Evolutionary conservation across 1,140 invertebrate species (phyloP), one percentile per base, ranked within the genome.

Genomic region (Bombus superbus): DNA sequence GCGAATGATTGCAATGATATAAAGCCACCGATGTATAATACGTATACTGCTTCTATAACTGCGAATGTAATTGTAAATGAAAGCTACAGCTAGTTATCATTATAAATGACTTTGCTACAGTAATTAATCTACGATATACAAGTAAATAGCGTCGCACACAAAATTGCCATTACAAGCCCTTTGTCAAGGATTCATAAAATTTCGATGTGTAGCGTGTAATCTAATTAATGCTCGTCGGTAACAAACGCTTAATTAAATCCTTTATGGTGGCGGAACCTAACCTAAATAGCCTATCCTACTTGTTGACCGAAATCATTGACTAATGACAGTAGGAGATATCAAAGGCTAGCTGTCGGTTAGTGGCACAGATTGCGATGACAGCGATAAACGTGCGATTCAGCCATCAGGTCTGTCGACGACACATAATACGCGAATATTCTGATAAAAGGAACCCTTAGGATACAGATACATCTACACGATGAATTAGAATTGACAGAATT

Each of bases 341-440:
- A 71, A 74, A 72, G 13, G 53, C 13, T 11, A 71, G 62, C 38
- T 44, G 53, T 53, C 85, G 28, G 6, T 47, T 32, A 3, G 8
- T 28, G 28, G 10, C 35, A 15, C 42, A 3, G n/a, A 75, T 66
- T 9, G 35, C 38, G 47, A 47, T 69, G 62, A 69, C 72, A 69
- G 64, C 57, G 42, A 86, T 86, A 71, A 84, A 53, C 38, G 38
- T 44, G 25, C 59, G n/a, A 62, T 87, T 82, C 73, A 68, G 87
- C 86, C 82, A 79, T 90, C 69, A 85, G 71, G 80, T 22, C 82
- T 88, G 88, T 81, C 89, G 87, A 40, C 79, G 25, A 71, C 68
- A 72, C 32, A 10, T 38, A 53, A 71, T 28, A 38, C 28, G 11
- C n/a, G 64, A 44, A 75, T 75, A 25, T n/a, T 62, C 47, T 35